Base-by-base conservation (phyloP, 2,888 invertebrate species). In the Scrobipalpa atriplicella region DNA sequence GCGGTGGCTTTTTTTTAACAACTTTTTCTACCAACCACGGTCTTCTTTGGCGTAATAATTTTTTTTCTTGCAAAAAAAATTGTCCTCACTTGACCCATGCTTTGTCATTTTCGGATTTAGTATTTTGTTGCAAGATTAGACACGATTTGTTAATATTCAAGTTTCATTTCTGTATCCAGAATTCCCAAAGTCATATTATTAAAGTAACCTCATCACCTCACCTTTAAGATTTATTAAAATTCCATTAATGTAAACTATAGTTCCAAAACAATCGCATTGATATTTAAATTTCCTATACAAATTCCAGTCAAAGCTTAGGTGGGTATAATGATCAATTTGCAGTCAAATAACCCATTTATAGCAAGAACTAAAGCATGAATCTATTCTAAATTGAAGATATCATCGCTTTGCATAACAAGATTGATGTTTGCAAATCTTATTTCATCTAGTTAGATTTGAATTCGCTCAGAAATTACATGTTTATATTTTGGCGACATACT, bases 261-360 rank as follows among this genome's bases (percentile, higher is more conserved):
- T 51, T 9, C 38, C 36, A 47, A 64, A 36, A 64, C 51, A 64
- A 60, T 61, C 18, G 36, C 52, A 64, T 67, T 67, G 39, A 64
- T 64, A 67, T 67, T 64, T 64, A 67, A 67, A 67, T 66, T 8
- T 2, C 6, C 38, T 0, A 66, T 66, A 18, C 41, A 66, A 18
- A 36, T 60, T 29, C 64, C 63, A 58, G 51, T 58, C 21, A 21
- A 36, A 29, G 36, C 43, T 51, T 16, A 61, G 67, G 64, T 64
- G 64, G 38, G 36, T 52, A 19, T 64, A 65, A 62, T 84, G 85
- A 83, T 83, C 82, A 86, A 86, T 86, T 85, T 85, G 83, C 86
- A 85, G 86, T 83, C 79, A 81, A 78, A 86, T 84, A 79, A 85
- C 79, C 72, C 74, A 69, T 62, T 29, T 62, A 21, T 43, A 67